Evolutionary conservation across 2,888 invertebrate species (phyloP), one percentile per base, ranked within the genome.

Genomic region (Caradrina kadenii): DNA sequence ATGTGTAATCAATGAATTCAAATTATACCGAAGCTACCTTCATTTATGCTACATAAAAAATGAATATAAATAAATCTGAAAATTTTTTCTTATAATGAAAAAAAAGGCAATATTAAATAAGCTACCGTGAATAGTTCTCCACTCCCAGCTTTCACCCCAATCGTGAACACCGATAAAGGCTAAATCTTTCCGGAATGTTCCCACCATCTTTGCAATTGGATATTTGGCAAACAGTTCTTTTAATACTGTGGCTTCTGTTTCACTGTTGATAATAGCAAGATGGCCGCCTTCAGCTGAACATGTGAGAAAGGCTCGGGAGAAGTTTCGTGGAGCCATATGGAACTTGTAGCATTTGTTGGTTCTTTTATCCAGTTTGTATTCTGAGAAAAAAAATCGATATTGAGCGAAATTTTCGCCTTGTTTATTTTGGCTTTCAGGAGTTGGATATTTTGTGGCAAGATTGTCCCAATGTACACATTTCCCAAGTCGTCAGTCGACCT

Each of bases 271-370:
- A 63, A 92, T 85, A 22, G 83, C 86, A 35, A 92, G 84, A 73
- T 92, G 72, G 0, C 86, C 91, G 13, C 90, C 91, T 69, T 93
- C 93, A 0, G 89, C 89, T 2, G 83, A 67, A 56, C 93, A 93
- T 1, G 89, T 75, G 85, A 90, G 88, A 80, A 84, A 87, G 0
- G 92, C 93, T 0, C 89, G 78, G 0, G 88, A 80, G 87, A 90
- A 93, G 5, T 83, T 84, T 2, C 87, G 80, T 1, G 90, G 87
- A 1, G 81, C 70, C 0, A 62, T 71, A 74, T 92, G 92, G 75
- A 91, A 89, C 75, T 93, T 93, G 79, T 93, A 93, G 63, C 93
- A 93, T 26, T 80, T 89, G 1, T 87, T 84, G 8, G 69, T 70
- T 39, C 64, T 54, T 26, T 21, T 73, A 55, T 73, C 73, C 4